phyloP scores from a whole-genome alignment of 2,797 vertebrate genomes.

The Australoheros facetus region DNA sequence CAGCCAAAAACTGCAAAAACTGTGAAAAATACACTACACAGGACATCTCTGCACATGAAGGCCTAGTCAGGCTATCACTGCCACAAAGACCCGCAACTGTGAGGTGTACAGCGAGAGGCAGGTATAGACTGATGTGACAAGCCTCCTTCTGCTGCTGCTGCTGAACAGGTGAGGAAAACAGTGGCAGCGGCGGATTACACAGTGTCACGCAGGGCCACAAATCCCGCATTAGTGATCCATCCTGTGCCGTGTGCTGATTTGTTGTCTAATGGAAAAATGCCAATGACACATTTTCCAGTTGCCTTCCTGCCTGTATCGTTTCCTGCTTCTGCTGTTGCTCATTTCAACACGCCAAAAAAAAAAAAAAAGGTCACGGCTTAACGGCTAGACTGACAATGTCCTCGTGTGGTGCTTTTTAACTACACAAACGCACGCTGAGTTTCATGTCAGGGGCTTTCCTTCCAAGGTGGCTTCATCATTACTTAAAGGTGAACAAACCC shows the following conservation, averaged over 20 bases:
- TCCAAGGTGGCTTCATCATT: conserved; percentile 30
- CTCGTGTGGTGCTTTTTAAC: conserved; percentile 38
- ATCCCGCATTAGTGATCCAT: conserved; percentile 60
- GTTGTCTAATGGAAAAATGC: conserved; percentile 53
- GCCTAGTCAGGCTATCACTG: neutral
- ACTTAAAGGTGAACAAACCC: conserved; percentile 53
- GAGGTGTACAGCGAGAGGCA: neutral
- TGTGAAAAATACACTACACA: conserved; percentile 5
- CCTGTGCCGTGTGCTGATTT: conserved; percentile 47
- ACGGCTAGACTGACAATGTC: conserved; percentile 32
- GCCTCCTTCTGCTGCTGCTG: conserved; percentile 19
- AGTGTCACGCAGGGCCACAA: conserved; percentile 53
- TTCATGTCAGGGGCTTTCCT: conserved; percentile 29
- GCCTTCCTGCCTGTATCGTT: conserved; percentile 28
- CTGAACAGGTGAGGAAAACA: conserved; percentile 59
- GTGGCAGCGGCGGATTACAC: conserved; percentile 57
- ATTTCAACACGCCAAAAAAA: conserved; percentile 18
- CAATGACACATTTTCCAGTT: conserved; percentile 47
- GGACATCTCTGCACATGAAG: neutral
- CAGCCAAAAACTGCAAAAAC: conserved; percentile 57
- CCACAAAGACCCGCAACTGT: neutral
- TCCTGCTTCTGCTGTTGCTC: neutral
- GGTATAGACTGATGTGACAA: neutral
- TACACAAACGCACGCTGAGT: conserved; percentile 51
- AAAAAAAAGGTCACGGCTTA: conserved; percentile 34